Conservation (phyloP, 2,888 invertebrate species). For the Melangyna quadrimaculata region DNA sequence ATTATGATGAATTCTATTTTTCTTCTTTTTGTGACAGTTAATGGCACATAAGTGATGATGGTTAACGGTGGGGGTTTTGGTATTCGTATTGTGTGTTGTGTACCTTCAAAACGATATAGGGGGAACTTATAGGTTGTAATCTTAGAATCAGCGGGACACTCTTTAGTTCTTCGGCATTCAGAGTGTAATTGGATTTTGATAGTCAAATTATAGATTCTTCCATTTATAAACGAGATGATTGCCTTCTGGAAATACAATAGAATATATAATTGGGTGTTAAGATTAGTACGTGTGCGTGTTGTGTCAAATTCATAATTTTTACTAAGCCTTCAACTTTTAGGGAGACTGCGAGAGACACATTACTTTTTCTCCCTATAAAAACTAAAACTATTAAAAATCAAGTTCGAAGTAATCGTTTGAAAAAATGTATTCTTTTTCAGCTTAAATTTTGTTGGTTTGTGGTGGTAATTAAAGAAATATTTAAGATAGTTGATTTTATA, state of each 20-base stretch:
- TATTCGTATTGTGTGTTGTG: background rate
- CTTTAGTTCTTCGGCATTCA: background rate
- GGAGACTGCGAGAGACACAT: too few relatives aligned
- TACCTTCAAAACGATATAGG: background rate
- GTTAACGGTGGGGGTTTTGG: conserved; percentile 15
- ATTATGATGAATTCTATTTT: conserved; percentile 32
- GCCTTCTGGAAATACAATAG: background rate
- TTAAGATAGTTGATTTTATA: too few relatives aligned
- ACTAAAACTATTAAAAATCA: too few relatives aligned
- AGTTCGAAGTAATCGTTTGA: too few relatives aligned
- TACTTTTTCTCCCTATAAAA: too few relatives aligned
- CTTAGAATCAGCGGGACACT: background rate
- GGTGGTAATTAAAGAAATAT: too few relatives aligned
- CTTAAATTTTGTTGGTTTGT: too few relatives aligned
- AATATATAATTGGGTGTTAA: background rate
- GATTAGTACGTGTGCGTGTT: background rate
- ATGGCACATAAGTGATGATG: conserved; percentile 53
- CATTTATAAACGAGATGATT: background rate
- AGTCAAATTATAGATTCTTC: conserved; percentile 10
- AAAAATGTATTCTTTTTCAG: too few relatives aligned
- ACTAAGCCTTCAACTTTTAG: background rate
- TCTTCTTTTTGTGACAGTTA: conserved; percentile 29
- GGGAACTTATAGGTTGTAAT: conserved; percentile 15
- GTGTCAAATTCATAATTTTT: background rate
- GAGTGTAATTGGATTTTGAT: conserved; percentile 16